phyloP scores from a whole-genome alignment of 2,888 invertebrate species.

The Allophyes oxyacanthae region DNA sequence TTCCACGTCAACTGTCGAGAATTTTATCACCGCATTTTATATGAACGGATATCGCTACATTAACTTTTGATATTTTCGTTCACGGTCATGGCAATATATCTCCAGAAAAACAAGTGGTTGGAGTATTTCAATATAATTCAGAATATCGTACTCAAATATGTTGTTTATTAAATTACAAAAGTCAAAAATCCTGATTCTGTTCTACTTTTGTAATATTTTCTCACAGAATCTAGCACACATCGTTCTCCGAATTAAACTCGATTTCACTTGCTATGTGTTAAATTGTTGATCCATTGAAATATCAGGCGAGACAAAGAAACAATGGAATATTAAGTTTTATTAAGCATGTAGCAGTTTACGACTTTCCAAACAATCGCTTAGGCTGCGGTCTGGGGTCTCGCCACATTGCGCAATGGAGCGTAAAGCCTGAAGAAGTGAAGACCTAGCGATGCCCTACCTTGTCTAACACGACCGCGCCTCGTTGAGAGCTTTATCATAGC shows the following conservation, averaged over 20 bases:
- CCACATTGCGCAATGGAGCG: constrained; percentile 48
- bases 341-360: constrained; percentile 63
- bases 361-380: constrained; percentile 69
- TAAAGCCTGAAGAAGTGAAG: constrained; percentile 40
- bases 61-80: constrained; percentile 55
- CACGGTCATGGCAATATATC: constrained; percentile 51
- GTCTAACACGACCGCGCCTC: constrained; percentile 24
- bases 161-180: constrained; percentile 22
- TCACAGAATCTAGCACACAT: constrained; percentile 54
- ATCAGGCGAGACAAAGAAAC: constrained; percentile 70
- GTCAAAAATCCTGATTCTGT: constrained; percentile 12
- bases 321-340: constrained; percentile 76
- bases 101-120: neutral
- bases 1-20: constrained; percentile 31
- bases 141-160: constrained; percentile 1
- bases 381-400: constrained; percentile 19
- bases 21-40: constrained; percentile 44
- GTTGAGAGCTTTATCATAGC: constrained; percentile 19
- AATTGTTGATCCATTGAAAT: constrained; percentile 65
- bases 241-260: constrained; percentile 57
- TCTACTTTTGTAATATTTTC: constrained; percentile 34
- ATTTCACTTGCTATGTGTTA: constrained; percentile 63
- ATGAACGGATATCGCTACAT: constrained; percentile 58
- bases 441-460: constrained; percentile 38
- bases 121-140: constrained; percentile 3